Evolutionary conservation across 2,113 vertebrate genomes (phyloP), one percentile per base, ranked within the genome.

Genomic region (Myxocyprinus asiaticus): DNA sequence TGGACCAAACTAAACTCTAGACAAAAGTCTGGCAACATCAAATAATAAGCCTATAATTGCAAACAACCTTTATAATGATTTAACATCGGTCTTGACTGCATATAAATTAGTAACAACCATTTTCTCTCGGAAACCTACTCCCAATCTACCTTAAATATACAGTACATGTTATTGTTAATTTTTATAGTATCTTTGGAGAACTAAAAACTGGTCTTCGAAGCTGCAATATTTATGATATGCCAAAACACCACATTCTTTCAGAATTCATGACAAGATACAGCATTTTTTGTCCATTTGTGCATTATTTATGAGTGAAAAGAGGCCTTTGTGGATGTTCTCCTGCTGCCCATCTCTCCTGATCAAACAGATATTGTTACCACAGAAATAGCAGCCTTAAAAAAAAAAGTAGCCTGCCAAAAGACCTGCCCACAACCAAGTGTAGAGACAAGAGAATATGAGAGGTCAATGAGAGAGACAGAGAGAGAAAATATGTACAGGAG

Each of bases 351-450:
- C 87, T 92, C 85, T 79, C 79, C 63, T 17, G 82, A 93, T 94
- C 93, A 94, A 94, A 94, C 94, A 93, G 90, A 96, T 91, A 92
- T 89, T 89, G 91, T 90, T 90, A 93, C 92, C 85, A 89, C 92
- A 14, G 91, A 95, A 94, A 95, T 92, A 95, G 94, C 90, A 93
- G 90, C 91, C 63, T 91, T 87, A 85, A 82, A 90, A 91, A 90
- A 90, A 91, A 91, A 89, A 86, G 6, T 91, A 82, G 86, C 83
- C 90, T 87, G 90, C 91, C 90, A 88, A 83, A 83, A 78, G 87
- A 91, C 87, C 87, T 48, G 83, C 89, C 87, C 88, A 77, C 78
- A 66, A 74, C 91, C 89, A 82, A 45, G 48, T 59, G 82, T 79
- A 89, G 85, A 87, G 62, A 67, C 22, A 42, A 68, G 42, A 74